Conservation (phyloP, 2,888 invertebrate species). For the Orgyia antiqua region DNA sequence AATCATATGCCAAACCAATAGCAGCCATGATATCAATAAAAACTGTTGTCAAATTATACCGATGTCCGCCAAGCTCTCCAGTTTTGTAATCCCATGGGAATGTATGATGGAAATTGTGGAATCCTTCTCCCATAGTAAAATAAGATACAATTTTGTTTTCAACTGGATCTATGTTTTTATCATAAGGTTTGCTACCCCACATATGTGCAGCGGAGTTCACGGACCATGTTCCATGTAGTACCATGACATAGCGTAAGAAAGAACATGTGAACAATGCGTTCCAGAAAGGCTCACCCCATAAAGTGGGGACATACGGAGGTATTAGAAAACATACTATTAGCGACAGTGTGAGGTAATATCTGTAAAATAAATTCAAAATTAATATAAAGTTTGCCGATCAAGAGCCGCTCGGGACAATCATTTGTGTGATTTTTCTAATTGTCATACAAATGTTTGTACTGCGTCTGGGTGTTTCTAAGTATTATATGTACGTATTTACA, state of each 20-base stretch:
- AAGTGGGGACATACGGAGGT: slow-evolving; percentile 84
- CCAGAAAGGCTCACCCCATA: slow-evolving; percentile 85
- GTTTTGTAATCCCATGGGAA: slow-evolving; percentile 93
- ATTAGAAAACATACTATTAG: slow-evolving; percentile 85
- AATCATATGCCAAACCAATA: slow-evolving; percentile 91
- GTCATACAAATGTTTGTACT: too few species aligned
- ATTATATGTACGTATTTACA: too few species aligned
- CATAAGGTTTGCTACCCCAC: slow-evolving; percentile 85
- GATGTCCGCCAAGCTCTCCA: slow-evolving; percentile 84
- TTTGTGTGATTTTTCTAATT: background rate
- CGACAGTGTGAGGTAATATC: slow-evolving; percentile 86
- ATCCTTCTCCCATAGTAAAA: slow-evolving; percentile 86
- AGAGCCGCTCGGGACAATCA: too few species aligned
- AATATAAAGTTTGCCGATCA: too few species aligned
- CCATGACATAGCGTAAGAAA: slow-evolving; percentile 86
- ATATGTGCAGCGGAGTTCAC: slow-evolving; percentile 93
- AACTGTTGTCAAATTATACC: slow-evolving; percentile 83
- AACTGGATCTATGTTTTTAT: slow-evolving; percentile 84
- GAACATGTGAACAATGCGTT: slow-evolving; percentile 82
- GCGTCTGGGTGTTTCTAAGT: too few species aligned
- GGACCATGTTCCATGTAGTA: slow-evolving; percentile 91
- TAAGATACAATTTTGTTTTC: slow-evolving; percentile 83
- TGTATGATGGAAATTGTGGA: slow-evolving; percentile 92
- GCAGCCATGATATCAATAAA: slow-evolving; percentile 88
- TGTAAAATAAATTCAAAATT: slow-evolving; percentile 39